A percentile compares a stretch with the other conserved stretches of the same genome.
These are phyloP conservation scores for Diarsia rubi DNA, from an alignment of 2,888 invertebrate genomes.

Conservation along the genomic window DNA sequence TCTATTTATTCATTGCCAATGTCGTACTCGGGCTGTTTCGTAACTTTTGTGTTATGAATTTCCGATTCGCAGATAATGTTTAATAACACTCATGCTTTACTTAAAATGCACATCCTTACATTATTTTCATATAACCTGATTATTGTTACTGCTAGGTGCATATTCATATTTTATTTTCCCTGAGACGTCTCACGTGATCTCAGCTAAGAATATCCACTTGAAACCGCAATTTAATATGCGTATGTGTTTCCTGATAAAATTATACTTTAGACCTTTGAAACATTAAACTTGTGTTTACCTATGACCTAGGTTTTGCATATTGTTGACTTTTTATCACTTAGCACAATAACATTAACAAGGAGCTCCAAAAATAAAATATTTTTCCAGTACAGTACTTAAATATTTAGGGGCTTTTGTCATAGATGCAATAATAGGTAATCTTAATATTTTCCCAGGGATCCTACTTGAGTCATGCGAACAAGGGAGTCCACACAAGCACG, in stretches of 20 bases:
- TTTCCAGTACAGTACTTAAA: background rate
- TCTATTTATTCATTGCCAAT: slow-evolving; percentile 12
- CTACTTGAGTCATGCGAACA: slow-evolving; percentile 77
- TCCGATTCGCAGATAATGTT: slow-evolving; percentile 30
- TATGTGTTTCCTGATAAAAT: slow-evolving; percentile 31
- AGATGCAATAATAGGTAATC: slow-evolving; percentile 13
- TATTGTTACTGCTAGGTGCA: slow-evolving; percentile 12
- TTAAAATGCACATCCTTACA: slow-evolving; percentile 12
- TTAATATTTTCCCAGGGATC: slow-evolving; percentile 79
- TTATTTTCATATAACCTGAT: slow-evolving; percentile 22
- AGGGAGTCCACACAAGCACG: slow-evolving; percentile 84
- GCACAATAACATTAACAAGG: background rate
- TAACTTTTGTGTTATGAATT: slow-evolving; percentile 74
- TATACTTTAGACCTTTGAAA: slow-evolving; percentile 16
- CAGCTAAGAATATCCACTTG: slow-evolving; percentile 58
- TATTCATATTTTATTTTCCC: slow-evolving; percentile 29
- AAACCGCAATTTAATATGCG: slow-evolving; percentile 27
- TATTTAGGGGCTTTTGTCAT: background rate
- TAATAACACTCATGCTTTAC: slow-evolving; percentile 25
- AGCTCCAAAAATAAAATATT: background rate
- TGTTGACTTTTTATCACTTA: background rate
- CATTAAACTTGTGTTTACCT: background rate
- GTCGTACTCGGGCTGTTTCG: slow-evolving; percentile 78
- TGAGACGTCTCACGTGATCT: slow-evolving; percentile 61
- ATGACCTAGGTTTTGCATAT: background rate